phyloP scores from a whole-genome alignment of 2,888 invertebrate species.

The Caenorhabditis imperialis region DNA sequence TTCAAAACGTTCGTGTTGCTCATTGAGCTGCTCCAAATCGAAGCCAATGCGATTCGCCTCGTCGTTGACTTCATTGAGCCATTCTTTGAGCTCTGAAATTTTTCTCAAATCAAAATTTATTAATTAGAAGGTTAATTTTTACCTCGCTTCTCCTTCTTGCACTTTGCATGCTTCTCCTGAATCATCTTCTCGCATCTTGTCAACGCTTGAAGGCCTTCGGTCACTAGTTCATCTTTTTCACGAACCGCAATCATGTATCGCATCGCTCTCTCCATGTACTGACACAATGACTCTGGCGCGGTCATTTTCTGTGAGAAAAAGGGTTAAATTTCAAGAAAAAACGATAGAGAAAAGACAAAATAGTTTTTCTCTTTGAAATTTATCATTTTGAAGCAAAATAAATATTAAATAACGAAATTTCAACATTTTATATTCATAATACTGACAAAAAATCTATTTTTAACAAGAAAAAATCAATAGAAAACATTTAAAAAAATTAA shows the following conservation, averaged over 20 bases:
- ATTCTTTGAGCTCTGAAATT: background rate
- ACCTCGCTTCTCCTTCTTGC: constrained; percentile 14
- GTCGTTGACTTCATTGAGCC: background rate
- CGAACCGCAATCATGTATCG: too few species aligned
- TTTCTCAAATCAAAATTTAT: constrained; percentile 11
- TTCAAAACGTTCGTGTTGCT: background rate
- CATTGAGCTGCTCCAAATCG: constrained; percentile 14
- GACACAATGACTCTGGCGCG: background rate
- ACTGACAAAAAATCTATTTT: too few species aligned
- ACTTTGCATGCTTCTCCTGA: background rate
- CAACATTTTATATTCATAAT: too few species aligned
- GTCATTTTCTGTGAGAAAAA: too few species aligned
- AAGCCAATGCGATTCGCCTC: background rate
- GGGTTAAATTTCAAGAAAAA: too few species aligned
- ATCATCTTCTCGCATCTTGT: constrained; percentile 7
- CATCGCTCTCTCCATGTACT: constrained; percentile 18
- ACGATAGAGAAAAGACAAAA: too few species aligned
- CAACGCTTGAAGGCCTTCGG: constrained; percentile 20
- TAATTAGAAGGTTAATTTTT: background rate
- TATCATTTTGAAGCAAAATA: too few species aligned
- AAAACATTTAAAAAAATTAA: too few species aligned
- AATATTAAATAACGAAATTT: too few species aligned
- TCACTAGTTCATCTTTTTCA: constrained; percentile 16
- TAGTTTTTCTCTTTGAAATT: too few species aligned
- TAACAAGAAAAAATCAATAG: too few species aligned